phyloP scores from a whole-genome alignment of 2,113 vertebrate genomes.

The Protobothrops mucrosquamatus region DNA sequence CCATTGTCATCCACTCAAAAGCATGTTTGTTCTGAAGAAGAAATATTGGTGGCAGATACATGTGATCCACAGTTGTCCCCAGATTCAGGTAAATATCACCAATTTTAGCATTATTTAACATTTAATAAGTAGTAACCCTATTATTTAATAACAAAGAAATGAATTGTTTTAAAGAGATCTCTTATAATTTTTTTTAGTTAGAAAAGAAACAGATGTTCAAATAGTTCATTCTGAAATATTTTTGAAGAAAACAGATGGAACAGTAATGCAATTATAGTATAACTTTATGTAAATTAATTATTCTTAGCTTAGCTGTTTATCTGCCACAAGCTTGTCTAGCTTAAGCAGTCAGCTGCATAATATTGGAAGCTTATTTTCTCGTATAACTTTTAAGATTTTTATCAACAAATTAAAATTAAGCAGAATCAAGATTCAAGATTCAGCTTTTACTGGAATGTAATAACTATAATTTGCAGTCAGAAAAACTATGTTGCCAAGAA shows the following conservation, averaged over 20 bases:
- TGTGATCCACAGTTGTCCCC: constrained; percentile 76
- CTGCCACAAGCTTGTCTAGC: neutral
- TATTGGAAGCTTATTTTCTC: neutral
- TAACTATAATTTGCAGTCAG: neutral
- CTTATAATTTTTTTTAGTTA: neutral
- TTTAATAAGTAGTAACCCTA: neutral
- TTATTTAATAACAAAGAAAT: constrained; percentile 29
- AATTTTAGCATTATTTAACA: constrained; percentile 12
- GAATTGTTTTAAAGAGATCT: neutral
- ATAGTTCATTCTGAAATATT: neutral
- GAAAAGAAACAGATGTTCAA: neutral
- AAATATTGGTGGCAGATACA: constrained; percentile 85
- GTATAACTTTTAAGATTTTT: neutral
- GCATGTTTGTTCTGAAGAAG: constrained; percentile 52
- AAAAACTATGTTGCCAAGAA: neutral
- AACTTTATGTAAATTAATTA: neutral
- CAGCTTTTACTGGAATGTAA: neutral
- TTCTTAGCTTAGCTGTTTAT: neutral
- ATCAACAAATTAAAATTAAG: neutral
- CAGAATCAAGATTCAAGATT: neutral
- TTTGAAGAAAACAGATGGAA: neutral
- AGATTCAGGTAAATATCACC: constrained; percentile 59
- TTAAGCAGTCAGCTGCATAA: constrained; percentile 5
- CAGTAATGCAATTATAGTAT: neutral
- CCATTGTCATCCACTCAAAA: constrained; percentile 56